Evolutionary conservation across 2,113 vertebrate genomes (phyloP), one percentile per base, ranked within the genome.

Genomic region (Podocnemis expansa): DNA sequence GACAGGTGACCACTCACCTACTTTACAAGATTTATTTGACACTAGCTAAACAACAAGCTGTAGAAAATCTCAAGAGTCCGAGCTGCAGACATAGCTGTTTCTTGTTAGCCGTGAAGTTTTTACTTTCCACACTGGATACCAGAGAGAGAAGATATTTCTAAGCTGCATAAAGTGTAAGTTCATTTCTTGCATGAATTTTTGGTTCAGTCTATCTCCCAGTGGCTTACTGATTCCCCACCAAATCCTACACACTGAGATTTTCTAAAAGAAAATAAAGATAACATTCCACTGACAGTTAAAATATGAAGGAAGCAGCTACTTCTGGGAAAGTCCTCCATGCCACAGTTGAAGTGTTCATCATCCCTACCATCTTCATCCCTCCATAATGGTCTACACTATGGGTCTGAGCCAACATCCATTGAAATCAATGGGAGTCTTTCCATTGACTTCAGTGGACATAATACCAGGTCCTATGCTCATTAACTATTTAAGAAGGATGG

Each of bases 161-260:
- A 85, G 86, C 93, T 93, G 90, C 90, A 90, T 80, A 13, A 89
- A 89, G 54, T 2, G 34, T 3, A 0, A 58, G 73, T 81, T 78
- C 93, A 9, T 67, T 93, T 89, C 91, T 93, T 88, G n/a, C 92
- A 88, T 0, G 94, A 80, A 41, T 84, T 78, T 82, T 80, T 82
- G 17, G 0, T 87, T 82, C 95, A 97, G 80, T 94, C 95, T 96
- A 94, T 82, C 93, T 94, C 96, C 93, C 95, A 0, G 45, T 19
- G 87, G 83, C 93, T 43, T 95, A 8, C 93, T 97, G 96, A 94
- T 95, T 93, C 80, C 55, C 52, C 49, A 43, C 78, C 96, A 97
- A 85, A 38, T 49, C 82, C 89, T 86, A 31, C 29, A 49, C 82
- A 82, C 84, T 73, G 82, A 93, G 78, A 67, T 87, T 90, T 95